Base-by-base conservation (phyloP, 2,888 invertebrate genomes). In the Ennomos fuscantarius region DNA sequence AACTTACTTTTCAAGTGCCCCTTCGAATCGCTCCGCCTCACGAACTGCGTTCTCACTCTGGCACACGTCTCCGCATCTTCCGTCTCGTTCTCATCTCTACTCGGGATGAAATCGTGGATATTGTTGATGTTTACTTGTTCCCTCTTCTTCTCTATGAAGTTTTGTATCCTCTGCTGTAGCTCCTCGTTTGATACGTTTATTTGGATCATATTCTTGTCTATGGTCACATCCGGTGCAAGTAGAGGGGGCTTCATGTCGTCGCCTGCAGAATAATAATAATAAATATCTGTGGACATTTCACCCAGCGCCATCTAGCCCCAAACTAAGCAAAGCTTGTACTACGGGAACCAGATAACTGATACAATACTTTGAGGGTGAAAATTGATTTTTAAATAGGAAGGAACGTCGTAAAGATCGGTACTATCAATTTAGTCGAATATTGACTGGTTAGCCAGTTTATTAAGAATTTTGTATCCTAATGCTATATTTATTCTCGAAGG, bases 1-100 rank as follows among this genome's bases (percentile, higher is more conserved):
- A 35, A 78, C 79, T 78, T 84, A 96, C 97, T 95, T 94, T 95
- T 95, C 55, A 97, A 92, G 86, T 96, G 97, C 64, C 96, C 95
- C 77, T 95, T 96, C 0, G 95, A 95, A 75, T 95, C 96, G 68
- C 94, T 95, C 50, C 95, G 92, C 65, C 94, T 95, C 3, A 95
- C 91, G 59, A 96, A 93, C 66, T 94, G 93, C 39, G 97, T 95
- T 77, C 96, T 94, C 10, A 96, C 95, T 74, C 97, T 89, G 0
- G 97, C 97, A 85, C 97, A 97, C 0, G 94, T 94, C 64, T 89
- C 90, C 63, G 93, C 88, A 24, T 87, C 89, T 54, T 92, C 90
- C 45, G 83, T 81, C 68, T 78, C 80, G 61, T 72, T 80, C 52
- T 78, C 78, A 1, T 73, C 56, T 42, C 74, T 80, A 15, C 66